These are phyloP conservation scores for Rotaria macrura DNA, from an alignment of 2,888 invertebrate species.

Conservation along the genomic window DNA sequence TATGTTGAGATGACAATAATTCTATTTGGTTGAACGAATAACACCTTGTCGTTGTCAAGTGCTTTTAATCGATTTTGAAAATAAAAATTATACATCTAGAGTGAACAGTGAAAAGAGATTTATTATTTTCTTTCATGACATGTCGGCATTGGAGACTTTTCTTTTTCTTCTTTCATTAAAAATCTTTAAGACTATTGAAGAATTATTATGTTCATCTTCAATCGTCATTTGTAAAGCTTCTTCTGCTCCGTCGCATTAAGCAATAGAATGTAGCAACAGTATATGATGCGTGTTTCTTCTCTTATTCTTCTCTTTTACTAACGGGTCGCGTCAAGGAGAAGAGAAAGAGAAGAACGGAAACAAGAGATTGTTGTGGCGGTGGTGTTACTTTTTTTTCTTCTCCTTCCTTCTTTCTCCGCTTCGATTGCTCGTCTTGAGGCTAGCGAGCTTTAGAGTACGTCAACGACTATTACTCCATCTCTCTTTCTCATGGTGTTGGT, in stretches of 20 bases:
- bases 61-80: neutral
- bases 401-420: neutral
- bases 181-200: neutral
- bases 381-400: neutral
- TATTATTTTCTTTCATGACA: neutral
- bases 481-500: neutral
- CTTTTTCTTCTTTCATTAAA: neutral
- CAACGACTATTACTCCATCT: neutral
- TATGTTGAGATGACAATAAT: neutral
- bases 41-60: neutral
- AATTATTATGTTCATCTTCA: neutral
- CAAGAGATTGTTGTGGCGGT: neutral
- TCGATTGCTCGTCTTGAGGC: neutral
- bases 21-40: neutral
- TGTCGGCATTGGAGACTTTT: neutral
- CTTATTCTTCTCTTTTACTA: neutral
- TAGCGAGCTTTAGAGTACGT: neutral
- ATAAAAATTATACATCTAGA: neutral
- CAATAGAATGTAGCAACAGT: neutral
- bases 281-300: neutral
- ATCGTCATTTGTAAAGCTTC: neutral
- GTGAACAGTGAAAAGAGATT: neutral
- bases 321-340: neutral
- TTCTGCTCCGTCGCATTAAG: neutral
- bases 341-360: neutral